A percentile compares a stretch with the other conserved stretches of the same genome.
These are phyloP conservation scores for Betta splendens DNA, from an alignment of 2,797 vertebrate genomes.

Conservation along the genomic window DNA sequence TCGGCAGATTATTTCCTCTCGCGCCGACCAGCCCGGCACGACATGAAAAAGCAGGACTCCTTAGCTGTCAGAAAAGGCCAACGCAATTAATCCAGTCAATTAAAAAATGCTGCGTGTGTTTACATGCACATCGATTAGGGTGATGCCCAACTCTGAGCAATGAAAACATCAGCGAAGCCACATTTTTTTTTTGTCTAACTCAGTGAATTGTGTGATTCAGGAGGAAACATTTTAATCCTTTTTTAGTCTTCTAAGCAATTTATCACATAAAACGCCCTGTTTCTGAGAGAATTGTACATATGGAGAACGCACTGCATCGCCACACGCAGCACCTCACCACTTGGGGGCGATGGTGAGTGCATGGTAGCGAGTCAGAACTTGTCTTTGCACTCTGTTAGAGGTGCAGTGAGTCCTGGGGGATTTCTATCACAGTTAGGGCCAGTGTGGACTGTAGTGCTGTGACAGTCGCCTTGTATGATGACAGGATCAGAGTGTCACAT, in stretches of 20 bases:
- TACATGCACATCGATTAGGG: constrained; percentile 7
- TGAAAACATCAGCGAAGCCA: neutral
- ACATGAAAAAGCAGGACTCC: constrained; percentile 20
- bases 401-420: constrained; percentile 50
- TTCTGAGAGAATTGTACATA: constrained; percentile 4
- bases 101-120: constrained; percentile 13
- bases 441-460: constrained; percentile 63
- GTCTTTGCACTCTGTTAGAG: constrained; percentile 37
- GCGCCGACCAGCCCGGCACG: constrained; percentile 52
- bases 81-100: constrained; percentile 46
- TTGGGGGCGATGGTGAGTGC: constrained; percentile 67
- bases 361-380: constrained; percentile 52
- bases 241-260: constrained; percentile 6
- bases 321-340: constrained; percentile 65
- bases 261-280: constrained; percentile 1
- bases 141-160: constrained; percentile 3
- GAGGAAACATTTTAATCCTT: neutral
- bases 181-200: constrained; percentile 3
- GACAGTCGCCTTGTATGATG: constrained; percentile 60
- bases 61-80: constrained; percentile 38
- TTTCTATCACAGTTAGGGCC: constrained; percentile 62
- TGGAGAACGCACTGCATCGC: constrained; percentile 13
- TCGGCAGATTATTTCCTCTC: constrained; percentile 61
- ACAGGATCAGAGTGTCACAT: constrained; percentile 61
- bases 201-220: constrained; percentile 4